phyloP scores from a whole-genome alignment of 2,113 vertebrate genomes.

The Amphiprion percula region DNA sequence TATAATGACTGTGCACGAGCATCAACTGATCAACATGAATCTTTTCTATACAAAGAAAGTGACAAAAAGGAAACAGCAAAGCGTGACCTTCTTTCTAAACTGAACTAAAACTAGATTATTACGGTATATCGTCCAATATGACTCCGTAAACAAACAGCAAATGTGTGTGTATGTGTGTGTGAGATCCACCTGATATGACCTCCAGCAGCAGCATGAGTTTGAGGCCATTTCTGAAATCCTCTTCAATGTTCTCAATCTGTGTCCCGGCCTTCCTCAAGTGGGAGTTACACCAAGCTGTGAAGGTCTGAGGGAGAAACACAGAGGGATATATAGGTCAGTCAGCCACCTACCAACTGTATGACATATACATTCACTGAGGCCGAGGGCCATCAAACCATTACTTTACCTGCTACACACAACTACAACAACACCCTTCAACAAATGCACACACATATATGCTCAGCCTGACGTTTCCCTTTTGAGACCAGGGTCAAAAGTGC shows the following conservation, averaged over 20 bases:
- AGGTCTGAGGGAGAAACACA: slow-evolving; percentile 84
- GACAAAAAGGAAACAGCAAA: too few species aligned
- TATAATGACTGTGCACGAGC: too few species aligned
- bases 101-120: too few species aligned
- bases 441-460: not conserved
- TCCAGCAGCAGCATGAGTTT: slow-evolving; percentile 95
- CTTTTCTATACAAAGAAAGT: too few species aligned
- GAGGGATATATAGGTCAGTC: not conserved
- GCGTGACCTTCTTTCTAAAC: too few species aligned
- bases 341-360: not conserved
- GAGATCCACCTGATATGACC: slow-evolving; percentile 91
- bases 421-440: not conserved
- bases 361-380: slow-evolving; percentile 14
- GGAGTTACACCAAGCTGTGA: slow-evolving; percentile 96
- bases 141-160: not conserved
- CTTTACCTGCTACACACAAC: slow-evolving; percentile 17
- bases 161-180: slow-evolving; percentile 13
- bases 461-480: not conserved
- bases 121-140: not conserved
- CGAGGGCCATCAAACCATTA: not conserved
- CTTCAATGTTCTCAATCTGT: slow-evolving; percentile 94
- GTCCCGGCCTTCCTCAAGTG: slow-evolving; percentile 94
- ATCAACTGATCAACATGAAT: too few species aligned
- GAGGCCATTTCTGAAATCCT: slow-evolving; percentile 94
- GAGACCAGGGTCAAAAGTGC: slow-evolving; percentile 24